Evolutionary conservation across 2,888 invertebrate species (phyloP), one percentile per base, ranked within the genome.

Genomic region (Scelioninae gen. 1): DNA sequence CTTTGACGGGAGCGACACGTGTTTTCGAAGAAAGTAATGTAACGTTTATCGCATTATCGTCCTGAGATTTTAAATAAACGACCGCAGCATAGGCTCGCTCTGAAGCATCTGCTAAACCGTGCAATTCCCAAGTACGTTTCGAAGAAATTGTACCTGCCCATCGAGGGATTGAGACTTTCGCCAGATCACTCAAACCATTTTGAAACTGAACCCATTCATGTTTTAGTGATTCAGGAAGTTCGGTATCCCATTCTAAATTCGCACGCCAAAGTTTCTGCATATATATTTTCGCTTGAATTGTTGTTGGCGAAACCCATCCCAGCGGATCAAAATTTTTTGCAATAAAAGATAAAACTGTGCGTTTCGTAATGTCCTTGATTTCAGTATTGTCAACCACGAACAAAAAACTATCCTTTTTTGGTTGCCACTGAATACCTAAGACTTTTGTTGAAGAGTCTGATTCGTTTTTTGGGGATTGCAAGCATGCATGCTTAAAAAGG

Each of bases 211-310:
- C 1, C 47, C 62, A 62, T 31, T 8, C 10, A 3, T 11, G 15
- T 13, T 32, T 29, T 1, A 62, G 6, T 0, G 29, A 0, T 0
- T 45, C 62, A 5, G 4, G 1, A 1, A 62, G 32, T 6, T 32
- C 7, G 0, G 10, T 3, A 13, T 62, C 62, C 45, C 47, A 62
- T 15, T 31, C 62, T n/a, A n/a, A 0, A 62, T 1, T 13, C 29
- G 2, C 9, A 1, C 43, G 62, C 62, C 62, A 62, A 7, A 62
- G 15, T 4, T 62, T n/a, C 31, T 62, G 62, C 29, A 62, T 62
- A 13, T 47, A 62, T 10, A 62, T 47, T 31, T 62, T 62, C 7
- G 62, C 62, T 11, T 34, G 8, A 0, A 58, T 3, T 1, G 38
- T 40, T 8, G 9, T 15, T 5, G 58, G 40, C 4, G 58, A 8